Conservation (phyloP, 2,797 vertebrate species). For the Natrix natrix region DNA sequence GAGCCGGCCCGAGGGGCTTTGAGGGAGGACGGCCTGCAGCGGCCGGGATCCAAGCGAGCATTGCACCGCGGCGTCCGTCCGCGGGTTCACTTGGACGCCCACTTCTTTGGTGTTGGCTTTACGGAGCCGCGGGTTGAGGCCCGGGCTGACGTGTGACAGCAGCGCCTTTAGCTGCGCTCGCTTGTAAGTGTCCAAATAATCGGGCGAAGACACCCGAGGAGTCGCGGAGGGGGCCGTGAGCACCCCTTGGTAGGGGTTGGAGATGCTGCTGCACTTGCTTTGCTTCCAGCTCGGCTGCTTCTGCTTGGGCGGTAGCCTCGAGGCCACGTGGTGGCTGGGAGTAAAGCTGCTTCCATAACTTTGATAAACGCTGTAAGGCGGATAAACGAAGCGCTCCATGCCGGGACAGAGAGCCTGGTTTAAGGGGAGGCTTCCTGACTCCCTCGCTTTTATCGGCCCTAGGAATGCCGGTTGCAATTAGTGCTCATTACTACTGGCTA, state of each 20-base stretch:
- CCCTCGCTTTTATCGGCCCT: neutral
- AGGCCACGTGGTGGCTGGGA: neutral
- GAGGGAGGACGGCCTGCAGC: constrained; percentile 54
- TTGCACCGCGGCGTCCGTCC: constrained; percentile 80
- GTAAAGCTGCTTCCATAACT: constrained; percentile 50
- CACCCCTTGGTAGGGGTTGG: constrained; percentile 52
- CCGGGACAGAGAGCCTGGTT: accelerated
- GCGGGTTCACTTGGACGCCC: constrained; percentile 87
- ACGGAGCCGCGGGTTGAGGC: constrained; percentile 56
- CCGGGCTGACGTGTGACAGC: constrained; percentile 79
- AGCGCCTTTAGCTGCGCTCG: constrained; percentile 76
- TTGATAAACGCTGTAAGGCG: constrained; percentile 67
- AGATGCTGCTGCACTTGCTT: constrained; percentile 35
- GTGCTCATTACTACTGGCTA: neutral
- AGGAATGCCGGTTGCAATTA: neutral
- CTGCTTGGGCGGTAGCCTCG: constrained; percentile 26
- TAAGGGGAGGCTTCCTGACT: neutral
- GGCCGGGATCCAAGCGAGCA: constrained; percentile 89
- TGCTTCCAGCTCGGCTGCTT: constrained; percentile 75
- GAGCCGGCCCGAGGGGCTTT: constrained; percentile 57
- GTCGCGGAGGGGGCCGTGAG: constrained; percentile 23
- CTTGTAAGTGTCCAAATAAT: constrained; percentile 82
- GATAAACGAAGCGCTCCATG: constrained; percentile 80
- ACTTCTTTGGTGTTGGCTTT: constrained; percentile 79
- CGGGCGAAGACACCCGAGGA: constrained; percentile 64